Evolutionary conservation across 2,113 vertebrate genomes (phyloP), one percentile per base, ranked within the genome.

Genomic region (Phrynosoma blainvillii): DNA sequence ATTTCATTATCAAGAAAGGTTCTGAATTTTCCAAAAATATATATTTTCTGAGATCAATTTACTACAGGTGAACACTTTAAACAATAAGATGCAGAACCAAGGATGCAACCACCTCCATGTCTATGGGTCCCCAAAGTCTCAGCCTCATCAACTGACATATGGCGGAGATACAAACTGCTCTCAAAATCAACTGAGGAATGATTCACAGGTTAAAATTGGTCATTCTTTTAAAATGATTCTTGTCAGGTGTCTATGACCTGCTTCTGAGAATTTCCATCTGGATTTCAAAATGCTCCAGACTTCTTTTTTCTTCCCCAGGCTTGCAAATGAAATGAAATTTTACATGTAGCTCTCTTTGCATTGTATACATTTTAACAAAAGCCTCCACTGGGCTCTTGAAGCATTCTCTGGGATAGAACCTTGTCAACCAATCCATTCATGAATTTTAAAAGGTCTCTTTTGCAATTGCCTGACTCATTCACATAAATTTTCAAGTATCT

Each of bases 281-380:
- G 27, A 18, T 84, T 93, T 86, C 52, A 30, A 30, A 27, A 77
- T 52, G 0, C 52, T 88, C 47, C 42, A 36, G 9, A 0, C 10
- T 68, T 74, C 79, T 87, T 82, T 21, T 66, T 82, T 7, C 30
- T 71, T 71, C 80, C 47, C 75, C 1, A 89, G 74, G 25, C 1
- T 12, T 62, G 23, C n/a, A 92, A 89, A 92, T 27, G 32, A 81
- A 77, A 89, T 88, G 81, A 7, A 2, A 71, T 79, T 82, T 84
- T 2, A 20, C 21, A 1, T 7, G 9, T n/a, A 7, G 5, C 4
- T 68, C 76, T 86, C 75, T 82, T 78, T 62, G n/a, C 79, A 84
- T 87, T 36, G 13, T 73, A 0, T 7, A 3, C 36, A 20, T 11
- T 13, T 85, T 54, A 89, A 54, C 75, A n/a, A 85, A 52, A n/a